Evolutionary conservation across 2,113 vertebrate species (phyloP).

Genomic region (Cavia porcellus): DNA sequence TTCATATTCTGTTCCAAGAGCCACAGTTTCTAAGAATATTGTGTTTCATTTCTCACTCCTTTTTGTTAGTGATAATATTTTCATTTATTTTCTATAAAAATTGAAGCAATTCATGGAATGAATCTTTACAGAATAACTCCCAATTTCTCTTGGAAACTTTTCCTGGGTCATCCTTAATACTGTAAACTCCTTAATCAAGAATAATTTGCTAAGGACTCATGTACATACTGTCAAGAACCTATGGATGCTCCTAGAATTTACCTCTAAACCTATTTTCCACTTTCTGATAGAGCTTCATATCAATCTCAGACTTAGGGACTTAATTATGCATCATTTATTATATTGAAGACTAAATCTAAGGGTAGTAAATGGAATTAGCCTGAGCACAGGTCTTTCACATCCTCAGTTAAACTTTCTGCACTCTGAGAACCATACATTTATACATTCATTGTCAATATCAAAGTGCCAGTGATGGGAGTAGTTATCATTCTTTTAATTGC

Average conservation of each 20-base stretch:
- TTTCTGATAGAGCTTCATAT: neutral
- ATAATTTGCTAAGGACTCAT: neutral
- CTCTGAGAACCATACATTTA: neutral
- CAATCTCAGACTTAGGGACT: neutral
- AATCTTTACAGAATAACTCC: neutral
- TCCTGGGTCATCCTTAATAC: neutral
- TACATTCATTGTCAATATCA: neutral
- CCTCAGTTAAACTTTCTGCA: neutral
- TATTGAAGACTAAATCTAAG: conserved; percentile 5
- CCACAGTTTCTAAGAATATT: neutral
- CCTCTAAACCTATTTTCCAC: neutral
- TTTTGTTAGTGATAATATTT: neutral
- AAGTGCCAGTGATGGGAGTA: neutral
- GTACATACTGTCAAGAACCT: neutral
- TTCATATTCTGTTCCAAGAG: neutral
- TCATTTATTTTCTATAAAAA: neutral
- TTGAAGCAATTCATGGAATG: neutral
- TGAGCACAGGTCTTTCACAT: neutral
- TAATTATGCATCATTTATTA: neutral
- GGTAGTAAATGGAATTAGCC: neutral
- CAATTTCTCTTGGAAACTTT: neutral
- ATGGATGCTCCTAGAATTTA: neutral
- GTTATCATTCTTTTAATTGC: neutral
- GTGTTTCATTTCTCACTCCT: neutral
- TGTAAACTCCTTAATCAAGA: neutral